These are phyloP conservation scores for Caenorhabditis panamensis DNA, from an alignment of 2,888 invertebrate species.

Conservation along the genomic window DNA sequence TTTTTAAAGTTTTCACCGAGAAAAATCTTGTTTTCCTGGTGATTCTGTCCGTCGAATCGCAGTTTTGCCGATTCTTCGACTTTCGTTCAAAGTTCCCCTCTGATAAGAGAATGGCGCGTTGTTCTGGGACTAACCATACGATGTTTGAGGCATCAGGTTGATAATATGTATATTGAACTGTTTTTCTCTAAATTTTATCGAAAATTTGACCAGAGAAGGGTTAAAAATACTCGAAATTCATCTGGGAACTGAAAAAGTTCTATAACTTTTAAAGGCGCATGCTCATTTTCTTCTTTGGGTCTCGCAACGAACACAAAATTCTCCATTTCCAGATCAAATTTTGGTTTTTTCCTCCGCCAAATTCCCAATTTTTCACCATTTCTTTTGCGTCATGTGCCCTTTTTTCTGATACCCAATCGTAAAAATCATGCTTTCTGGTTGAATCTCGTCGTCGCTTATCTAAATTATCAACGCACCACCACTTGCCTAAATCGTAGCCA, in stretches of 20 bases:
- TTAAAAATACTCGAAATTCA: not conserved
- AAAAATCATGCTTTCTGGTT: not conserved
- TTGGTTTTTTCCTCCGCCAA: no score
- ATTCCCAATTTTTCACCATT: not conserved
- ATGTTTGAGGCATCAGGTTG: no score
- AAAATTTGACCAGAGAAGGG: no score
- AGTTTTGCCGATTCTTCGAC: not conserved
- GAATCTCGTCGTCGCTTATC: not conserved
- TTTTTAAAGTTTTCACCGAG: not conserved
- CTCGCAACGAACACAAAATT: not conserved
- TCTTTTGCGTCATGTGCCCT: not conserved
- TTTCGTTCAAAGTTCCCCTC: not conserved
- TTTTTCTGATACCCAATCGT: not conserved
- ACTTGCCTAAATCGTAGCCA: not conserved
- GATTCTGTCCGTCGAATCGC: not conserved
- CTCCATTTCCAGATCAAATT: not conserved
- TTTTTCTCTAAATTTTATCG: no score
- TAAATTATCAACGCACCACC: not conserved
- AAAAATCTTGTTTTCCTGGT: conserved; percentile 10
- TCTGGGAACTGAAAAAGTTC: not conserved
- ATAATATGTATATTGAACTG: no score
- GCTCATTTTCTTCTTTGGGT: not conserved
- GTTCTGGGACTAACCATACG: not conserved
- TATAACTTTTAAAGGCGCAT: conserved; percentile 1
- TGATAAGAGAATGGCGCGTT: conserved; percentile 14